Base-by-base conservation (phyloP, 2,888 invertebrate species). In the Mycalesis mineus region DNA sequence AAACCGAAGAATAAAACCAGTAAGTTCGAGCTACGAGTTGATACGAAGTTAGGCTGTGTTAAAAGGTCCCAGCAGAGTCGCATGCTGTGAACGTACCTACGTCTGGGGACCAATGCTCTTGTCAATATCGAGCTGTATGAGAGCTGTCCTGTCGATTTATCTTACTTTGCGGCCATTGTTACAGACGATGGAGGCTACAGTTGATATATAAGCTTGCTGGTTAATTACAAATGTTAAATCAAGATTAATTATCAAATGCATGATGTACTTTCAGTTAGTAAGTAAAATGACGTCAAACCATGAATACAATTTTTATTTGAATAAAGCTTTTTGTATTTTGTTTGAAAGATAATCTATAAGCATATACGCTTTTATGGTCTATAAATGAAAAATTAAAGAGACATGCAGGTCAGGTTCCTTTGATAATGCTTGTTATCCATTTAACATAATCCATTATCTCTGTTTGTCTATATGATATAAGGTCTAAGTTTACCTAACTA, bases 151-250 rank as follows among this genome's bases (percentile, higher is more conserved):
- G 74, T 77, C 87, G 77, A 88, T 88, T 87, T 84, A 86, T 88
- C 88, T 88, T 87, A 84, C 85, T 87, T 87, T 87, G 82, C 74
- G 79, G 79, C 80, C 79, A 83, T 84, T 84, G 85, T 83, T 82
- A 80, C 79, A 78, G 75, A 76, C 77, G 74, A 74, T 70, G 68
- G 79, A 78, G 81, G 80, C 77, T 80, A 71, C 79, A 71, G 77
- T 77, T 85, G 86, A 88, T 88, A 87, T 88, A 88, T 87, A 84
- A 81, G 83, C 78, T 76, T 77, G 74, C 74, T 75, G 77, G 80
- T 83, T 88, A 88, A 88, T 88, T 87, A 82, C 80, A 69, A 75
- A 73, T 75, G 71, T 72, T 75, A 80, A 77, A 77, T 75, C 75
- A 71, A 77, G 81, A 76, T 82, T 85, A 80, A 84, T 85, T 80